Evolutionary conservation across 2,113 vertebrate species (phyloP).

Genomic region (Lates calcarifer): DNA sequence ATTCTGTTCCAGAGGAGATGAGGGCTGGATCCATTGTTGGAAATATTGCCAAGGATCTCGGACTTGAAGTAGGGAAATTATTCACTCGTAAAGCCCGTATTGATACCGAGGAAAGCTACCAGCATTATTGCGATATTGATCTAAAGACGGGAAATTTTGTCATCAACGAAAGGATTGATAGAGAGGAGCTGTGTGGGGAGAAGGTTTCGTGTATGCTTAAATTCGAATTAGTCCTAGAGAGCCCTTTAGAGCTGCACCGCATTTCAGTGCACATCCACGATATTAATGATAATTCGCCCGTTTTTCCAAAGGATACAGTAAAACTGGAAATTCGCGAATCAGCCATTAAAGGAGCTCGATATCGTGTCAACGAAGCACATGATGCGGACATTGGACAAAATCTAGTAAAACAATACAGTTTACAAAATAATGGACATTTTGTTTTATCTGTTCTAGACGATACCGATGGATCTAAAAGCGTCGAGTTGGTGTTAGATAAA

Average conservation of each 20-base stretch:
- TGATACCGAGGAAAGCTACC: slow-evolving; percentile 55
- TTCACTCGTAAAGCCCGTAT: slow-evolving; percentile 70
- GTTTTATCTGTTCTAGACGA: slow-evolving; percentile 62
- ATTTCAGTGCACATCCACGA: slow-evolving; percentile 78
- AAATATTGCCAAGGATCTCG: slow-evolving; percentile 82
- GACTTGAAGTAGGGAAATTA: slow-evolving; percentile 69
- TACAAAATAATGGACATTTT: slow-evolving; percentile 78
- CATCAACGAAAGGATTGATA: slow-evolving; percentile 73
- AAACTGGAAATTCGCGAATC: slow-evolving; percentile 79
- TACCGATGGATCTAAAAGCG: slow-evolving; percentile 70
- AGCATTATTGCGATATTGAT: slow-evolving; percentile 75
- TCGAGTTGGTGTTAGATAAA: slow-evolving; percentile 71
- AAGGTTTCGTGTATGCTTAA: slow-evolving; percentile 73
- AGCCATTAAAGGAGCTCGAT: slow-evolving; percentile 66
- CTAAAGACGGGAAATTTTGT: slow-evolving; percentile 69
- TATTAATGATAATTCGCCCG: slow-evolving; percentile 82
- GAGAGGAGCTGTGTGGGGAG: slow-evolving; percentile 79
- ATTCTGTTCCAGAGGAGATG: slow-evolving; percentile 79
- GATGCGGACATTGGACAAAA: slow-evolving; percentile 84
- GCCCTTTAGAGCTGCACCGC: slow-evolving; percentile 77
- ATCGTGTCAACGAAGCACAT: slow-evolving; percentile 76
- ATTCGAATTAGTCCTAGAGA: slow-evolving; percentile 81
- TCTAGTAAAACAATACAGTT: slow-evolving; percentile 76
- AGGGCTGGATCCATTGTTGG: slow-evolving; percentile 81
- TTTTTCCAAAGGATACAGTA: slow-evolving; percentile 41